phyloP scores from a whole-genome alignment of 2,888 invertebrate species.

The Hirtodrosophila duncani region DNA sequence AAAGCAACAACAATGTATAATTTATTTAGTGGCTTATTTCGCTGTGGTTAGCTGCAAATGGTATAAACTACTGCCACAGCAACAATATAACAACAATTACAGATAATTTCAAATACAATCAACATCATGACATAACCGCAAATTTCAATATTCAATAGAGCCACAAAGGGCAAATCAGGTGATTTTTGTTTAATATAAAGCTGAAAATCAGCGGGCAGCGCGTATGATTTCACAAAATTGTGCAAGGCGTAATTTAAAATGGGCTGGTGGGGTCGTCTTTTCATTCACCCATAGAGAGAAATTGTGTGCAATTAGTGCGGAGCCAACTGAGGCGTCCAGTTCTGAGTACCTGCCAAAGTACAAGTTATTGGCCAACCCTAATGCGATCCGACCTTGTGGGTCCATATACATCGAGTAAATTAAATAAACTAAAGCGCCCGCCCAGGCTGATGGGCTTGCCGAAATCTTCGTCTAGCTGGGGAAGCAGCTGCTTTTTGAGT shows the following conservation, averaged over 20 bases:
- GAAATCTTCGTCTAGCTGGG: constrained; percentile 6
- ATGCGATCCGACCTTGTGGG: constrained; percentile 16
- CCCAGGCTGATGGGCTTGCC: constrained; percentile 17
- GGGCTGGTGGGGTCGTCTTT: constrained; percentile 7
- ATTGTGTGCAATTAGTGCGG: constrained; percentile 47
- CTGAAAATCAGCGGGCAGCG: constrained; percentile 23
- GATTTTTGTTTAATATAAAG: constrained; percentile 42
- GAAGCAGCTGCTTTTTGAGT: constrained; percentile 68
- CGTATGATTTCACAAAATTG: constrained; percentile 21
- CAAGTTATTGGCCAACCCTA: constrained; percentile 16
- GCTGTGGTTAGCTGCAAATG: constrained; percentile 46
- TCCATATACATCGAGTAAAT: constrained; percentile 8
- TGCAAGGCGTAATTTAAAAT: constrained; percentile 10
- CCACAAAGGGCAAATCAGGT: constrained; percentile 3
- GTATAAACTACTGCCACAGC: constrained; percentile 19
- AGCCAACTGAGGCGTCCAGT: constrained; percentile 46
- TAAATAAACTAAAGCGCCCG: constrained; percentile 48
- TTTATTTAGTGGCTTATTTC: constrained; percentile 66
- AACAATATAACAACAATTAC: constrained; percentile 1
- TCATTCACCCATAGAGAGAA: not conserved
- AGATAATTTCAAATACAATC: constrained; percentile 26
- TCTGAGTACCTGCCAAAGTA: constrained; percentile 44
- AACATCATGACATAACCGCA: constrained; percentile 55
- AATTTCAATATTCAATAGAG: constrained; percentile 36
- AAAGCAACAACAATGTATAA: constrained; percentile 50